These are phyloP conservation scores for Platyrinchus mystaceus DNA, from an alignment of 2,797 vertebrate genomes.

Conservation along the genomic window DNA sequence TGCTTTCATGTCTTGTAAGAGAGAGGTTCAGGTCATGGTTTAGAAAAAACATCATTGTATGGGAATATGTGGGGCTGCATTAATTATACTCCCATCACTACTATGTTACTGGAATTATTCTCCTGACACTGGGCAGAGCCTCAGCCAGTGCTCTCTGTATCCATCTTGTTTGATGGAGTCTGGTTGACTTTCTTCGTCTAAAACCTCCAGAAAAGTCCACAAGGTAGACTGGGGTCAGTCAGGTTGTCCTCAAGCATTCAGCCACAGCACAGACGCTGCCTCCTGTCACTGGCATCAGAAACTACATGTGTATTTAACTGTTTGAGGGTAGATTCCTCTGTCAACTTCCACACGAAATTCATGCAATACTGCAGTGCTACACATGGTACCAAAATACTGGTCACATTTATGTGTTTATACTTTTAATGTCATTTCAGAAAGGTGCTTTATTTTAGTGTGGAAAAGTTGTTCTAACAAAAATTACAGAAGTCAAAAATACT, in stretches of 20 bases:
- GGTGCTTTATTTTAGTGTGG: background rate
- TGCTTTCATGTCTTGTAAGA: background rate
- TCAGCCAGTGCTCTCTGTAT: background rate
- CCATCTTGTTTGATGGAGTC: background rate
- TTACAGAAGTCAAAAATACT: background rate
- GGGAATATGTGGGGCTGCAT: background rate
- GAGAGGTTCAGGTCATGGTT: background rate
- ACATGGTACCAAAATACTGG: background rate
- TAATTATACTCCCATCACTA: background rate
- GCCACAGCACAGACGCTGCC: background rate
- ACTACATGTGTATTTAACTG: background rate
- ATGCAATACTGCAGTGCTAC: rapidly evolving
- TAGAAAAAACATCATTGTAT: background rate
- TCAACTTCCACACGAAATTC: background rate
- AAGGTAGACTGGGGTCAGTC: background rate
- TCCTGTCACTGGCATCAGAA: background rate
- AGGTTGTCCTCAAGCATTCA: background rate
- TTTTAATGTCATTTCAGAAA: background rate
- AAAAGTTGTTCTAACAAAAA: background rate
- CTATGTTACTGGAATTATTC: background rate
- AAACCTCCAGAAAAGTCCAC: background rate
- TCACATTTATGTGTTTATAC: background rate
- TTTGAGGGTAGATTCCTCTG: background rate
- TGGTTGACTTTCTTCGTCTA: background rate
- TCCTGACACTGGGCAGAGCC: background rate